A percentile compares a stretch with the other conserved stretches of the same genome.
Conservation (phyloP, 2,797 vertebrate species). For the Gymnodraco acuticeps region DNA sequence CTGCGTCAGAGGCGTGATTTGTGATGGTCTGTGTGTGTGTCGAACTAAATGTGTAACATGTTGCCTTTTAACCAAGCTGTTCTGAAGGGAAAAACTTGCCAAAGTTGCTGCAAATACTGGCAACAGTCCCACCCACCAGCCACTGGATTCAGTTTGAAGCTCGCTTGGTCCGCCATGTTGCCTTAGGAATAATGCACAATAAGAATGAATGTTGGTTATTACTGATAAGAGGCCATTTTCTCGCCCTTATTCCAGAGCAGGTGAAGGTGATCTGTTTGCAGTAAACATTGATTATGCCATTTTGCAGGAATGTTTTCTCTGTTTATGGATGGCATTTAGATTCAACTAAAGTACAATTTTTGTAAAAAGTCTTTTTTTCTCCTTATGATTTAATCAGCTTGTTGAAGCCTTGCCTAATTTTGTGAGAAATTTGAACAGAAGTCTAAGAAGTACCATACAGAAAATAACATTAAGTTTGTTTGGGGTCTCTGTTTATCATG, state of each 20-base stretch:
- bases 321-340: slow-evolving; percentile 62
- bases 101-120: slow-evolving; percentile 64
- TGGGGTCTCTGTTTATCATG: slow-evolving; percentile 24
- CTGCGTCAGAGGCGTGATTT: slow-evolving; percentile 53
- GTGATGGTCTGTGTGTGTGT: slow-evolving; percentile 39
- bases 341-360: slow-evolving; percentile 63
- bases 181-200: slow-evolving; percentile 85
- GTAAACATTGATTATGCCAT: slow-evolving; percentile 46
- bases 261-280: slow-evolving; percentile 30
- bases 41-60: slow-evolving; percentile 74
- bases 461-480: slow-evolving; percentile 1
- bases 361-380: slow-evolving; percentile 26
- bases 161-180: slow-evolving; percentile 81
- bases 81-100: slow-evolving; percentile 54
- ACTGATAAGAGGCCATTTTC: slow-evolving; percentile 41
- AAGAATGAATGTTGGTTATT: slow-evolving; percentile 73
- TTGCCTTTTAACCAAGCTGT: slow-evolving; percentile 83
- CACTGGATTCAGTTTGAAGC: slow-evolving; percentile 58
- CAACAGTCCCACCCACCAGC: slow-evolving; percentile 71
- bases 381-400: slow-evolving; percentile 7
- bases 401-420: slow-evolving; percentile 22
- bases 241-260: slow-evolving; percentile 48
- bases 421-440: slow-evolving; percentile 2
- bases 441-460: not conserved
- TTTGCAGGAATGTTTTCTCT: slow-evolving; percentile 66